Evolutionary conservation across 2,113 vertebrate species (phyloP).

Genomic region (Esox niger): DNA sequence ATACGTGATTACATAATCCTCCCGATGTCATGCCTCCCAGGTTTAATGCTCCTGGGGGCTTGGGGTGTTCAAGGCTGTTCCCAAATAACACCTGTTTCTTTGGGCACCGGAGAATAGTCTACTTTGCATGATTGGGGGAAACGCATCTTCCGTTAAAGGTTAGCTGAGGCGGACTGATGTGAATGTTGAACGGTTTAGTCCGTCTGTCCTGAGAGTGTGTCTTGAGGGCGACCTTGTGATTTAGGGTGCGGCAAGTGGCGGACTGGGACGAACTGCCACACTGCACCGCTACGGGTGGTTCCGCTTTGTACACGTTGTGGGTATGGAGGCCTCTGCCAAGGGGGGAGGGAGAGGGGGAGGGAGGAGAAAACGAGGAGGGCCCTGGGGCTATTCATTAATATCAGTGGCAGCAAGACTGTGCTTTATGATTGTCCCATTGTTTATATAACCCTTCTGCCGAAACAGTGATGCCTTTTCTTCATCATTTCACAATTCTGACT

Average conservation of each 20-base stretch:
- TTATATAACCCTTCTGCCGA: conserved; percentile 33
- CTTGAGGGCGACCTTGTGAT: not conserved
- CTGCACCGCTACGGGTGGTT: too few species aligned
- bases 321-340: not conserved
- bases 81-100: too few species aligned
- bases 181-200: not conserved
- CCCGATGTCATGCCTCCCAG: not conserved
- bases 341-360: conserved; percentile 5
- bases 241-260: too few species aligned
- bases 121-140: not conserved
- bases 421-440: not conserved
- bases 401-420: conserved; percentile 17
- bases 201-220: not conserved
- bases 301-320: too few species aligned
- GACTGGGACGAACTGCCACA: too few species aligned
- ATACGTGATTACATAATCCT: not conserved
- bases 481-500: not conserved
- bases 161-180: not conserved
- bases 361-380: conserved; percentile 21
- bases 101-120: too few species aligned
- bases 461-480: conserved; percentile 37
- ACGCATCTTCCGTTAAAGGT: not conserved
- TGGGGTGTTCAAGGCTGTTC: too few species aligned
- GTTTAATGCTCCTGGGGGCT: not conserved
- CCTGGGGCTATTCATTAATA: conserved; percentile 51